Evolutionary conservation across 2,797 vertebrate species (phyloP).

Genomic region (Anguilla obscura): DNA sequence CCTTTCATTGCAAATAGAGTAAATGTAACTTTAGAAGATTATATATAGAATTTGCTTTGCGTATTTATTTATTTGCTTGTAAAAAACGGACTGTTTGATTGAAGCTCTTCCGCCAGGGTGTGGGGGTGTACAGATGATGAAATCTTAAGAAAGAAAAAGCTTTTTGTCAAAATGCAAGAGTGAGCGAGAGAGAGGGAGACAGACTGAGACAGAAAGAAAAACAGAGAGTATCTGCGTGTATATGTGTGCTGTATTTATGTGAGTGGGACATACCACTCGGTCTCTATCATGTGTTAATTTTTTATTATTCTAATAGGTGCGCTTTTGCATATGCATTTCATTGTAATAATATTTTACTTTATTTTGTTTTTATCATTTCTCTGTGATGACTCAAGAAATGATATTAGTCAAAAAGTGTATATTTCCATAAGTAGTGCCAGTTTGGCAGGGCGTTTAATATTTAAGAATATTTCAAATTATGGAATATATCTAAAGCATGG

Average conservation of each 20-base stretch:
- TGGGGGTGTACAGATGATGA: neutral
- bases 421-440: neutral
- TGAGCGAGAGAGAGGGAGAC: neutral
- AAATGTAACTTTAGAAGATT: neutral
- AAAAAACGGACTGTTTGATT: neutral
- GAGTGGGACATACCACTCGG: neutral
- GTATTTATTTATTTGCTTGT: neutral
- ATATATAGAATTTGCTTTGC: neutral
- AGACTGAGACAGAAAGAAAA: neutral
- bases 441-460: neutral
- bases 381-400: neutral
- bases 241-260: neutral
- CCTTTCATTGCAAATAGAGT: neutral
- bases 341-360: neutral
- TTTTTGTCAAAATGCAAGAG: slow-evolving; percentile 12
- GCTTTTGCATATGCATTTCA: neutral
- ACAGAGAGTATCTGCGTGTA: neutral
- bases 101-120: neutral
- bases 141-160: slow-evolving; percentile 14
- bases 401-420: neutral
- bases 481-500: neutral
- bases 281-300: neutral
- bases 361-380: neutral
- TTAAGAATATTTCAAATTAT: neutral
- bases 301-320: neutral